phyloP scores from a whole-genome alignment of 92 coral and sea anemone genomes.

The Bergia puertoricense region DNA sequence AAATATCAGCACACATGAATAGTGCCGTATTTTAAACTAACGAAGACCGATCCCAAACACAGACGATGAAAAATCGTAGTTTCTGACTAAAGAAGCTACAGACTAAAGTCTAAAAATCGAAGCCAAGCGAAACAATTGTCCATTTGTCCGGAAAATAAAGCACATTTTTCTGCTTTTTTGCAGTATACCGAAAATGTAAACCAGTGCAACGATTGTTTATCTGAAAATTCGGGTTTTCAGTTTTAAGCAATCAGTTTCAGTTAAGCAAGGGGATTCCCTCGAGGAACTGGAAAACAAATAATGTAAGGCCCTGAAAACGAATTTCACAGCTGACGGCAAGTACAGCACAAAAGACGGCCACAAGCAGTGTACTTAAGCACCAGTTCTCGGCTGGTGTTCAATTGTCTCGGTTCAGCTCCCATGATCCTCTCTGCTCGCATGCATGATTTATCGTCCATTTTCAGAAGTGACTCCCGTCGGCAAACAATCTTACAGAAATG shows the following conservation, averaged over 20 bases:
- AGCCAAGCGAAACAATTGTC: too few relatives aligned
- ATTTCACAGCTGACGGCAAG: not conserved
- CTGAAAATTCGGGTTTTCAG: not conserved
- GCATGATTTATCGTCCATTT: conserved; percentile 44
- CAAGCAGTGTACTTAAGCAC: conserved; percentile 24
- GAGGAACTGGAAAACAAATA: not conserved
- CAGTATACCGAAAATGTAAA: too few relatives aligned
- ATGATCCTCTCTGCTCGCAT: conserved; percentile 26
- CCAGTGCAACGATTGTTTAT: too few relatives aligned
- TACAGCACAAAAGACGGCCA: conserved; percentile 15
- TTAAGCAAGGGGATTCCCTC: conserved; percentile 12
- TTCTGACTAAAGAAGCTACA: too few relatives aligned
- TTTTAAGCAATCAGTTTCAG: not conserved
- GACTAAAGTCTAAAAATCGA: too few relatives aligned
- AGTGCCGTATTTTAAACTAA: too few relatives aligned
- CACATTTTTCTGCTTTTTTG: too few relatives aligned
- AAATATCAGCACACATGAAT: too few relatives aligned
- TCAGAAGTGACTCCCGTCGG: conserved; percentile 21
- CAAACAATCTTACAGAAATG: conserved; percentile 5
- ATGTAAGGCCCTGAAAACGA: not conserved
- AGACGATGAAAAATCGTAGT: too few relatives aligned
- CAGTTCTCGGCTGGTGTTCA: conserved; percentile 27
- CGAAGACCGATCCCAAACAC: too few relatives aligned
- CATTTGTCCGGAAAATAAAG: too few relatives aligned
- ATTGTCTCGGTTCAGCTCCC: conserved; percentile 15